Conservation (phyloP, 92 coral and sea anemone genomes). For the Zoanthus gigantus region DNA sequence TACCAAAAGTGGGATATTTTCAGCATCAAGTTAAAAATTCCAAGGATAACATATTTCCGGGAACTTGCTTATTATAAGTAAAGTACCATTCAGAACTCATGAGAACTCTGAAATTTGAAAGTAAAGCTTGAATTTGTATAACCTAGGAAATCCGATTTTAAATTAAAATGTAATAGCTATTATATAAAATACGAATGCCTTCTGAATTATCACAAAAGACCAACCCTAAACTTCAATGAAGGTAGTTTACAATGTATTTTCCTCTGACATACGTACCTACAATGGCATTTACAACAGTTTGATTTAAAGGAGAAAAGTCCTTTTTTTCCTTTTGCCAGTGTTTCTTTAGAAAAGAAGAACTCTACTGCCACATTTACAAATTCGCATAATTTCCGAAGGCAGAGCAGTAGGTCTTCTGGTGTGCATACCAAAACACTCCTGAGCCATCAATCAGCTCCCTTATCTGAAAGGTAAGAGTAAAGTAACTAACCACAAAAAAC, state of each 20-base stretch:
- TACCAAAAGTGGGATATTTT: too few species aligned
- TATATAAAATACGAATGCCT: background rate
- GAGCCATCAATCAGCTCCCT: slow-evolving; percentile 39
- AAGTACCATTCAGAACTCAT: background rate
- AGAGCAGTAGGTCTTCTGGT: slow-evolving; percentile 45
- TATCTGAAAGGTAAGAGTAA: slow-evolving; percentile 11
- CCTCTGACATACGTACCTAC: background rate
- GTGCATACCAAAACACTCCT: slow-evolving; percentile 34
- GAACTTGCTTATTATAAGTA: background rate
- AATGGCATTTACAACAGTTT: slow-evolving; percentile 7
- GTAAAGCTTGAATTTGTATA: background rate
- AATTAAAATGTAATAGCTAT: background rate
- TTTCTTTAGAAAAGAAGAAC: slow-evolving; percentile 39
- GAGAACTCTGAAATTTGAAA: background rate
- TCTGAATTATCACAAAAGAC: background rate
- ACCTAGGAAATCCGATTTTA: background rate
- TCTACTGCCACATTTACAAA: slow-evolving; percentile 47
- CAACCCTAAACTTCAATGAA: background rate
- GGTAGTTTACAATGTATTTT: background rate
- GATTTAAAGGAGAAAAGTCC: slow-evolving; percentile 21
- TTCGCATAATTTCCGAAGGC: slow-evolving; percentile 22
- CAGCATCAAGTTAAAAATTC: too few species aligned
- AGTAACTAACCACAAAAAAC: slow-evolving; percentile 7
- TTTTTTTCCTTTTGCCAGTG: slow-evolving; percentile 18
- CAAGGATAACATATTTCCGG: too few species aligned